Conservation (phyloP, 2,113 vertebrate genomes). For the Shinisaurus crocodilurus region DNA sequence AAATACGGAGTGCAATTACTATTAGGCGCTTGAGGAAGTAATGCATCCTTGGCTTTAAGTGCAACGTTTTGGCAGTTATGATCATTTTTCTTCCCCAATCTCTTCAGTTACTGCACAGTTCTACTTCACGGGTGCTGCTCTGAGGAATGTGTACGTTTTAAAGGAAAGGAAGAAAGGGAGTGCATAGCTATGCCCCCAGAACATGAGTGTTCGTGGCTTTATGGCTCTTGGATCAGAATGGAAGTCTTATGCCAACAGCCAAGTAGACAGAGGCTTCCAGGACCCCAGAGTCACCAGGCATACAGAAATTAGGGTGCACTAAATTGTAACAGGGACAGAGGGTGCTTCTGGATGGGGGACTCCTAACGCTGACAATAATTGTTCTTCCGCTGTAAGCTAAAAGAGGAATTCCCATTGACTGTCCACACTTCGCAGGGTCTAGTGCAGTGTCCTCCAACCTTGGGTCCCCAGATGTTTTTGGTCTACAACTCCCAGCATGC, state of each 20-base stretch:
- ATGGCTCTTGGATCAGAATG: not conserved
- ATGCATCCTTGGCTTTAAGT: constrained; percentile 52
- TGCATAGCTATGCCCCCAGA: not conserved
- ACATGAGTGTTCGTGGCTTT: not conserved
- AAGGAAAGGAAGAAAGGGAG: not conserved
- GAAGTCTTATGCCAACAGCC: too few relatives aligned
- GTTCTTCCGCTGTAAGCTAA: too few relatives aligned
- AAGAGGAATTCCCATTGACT: too few relatives aligned
- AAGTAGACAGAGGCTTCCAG: not conserved
- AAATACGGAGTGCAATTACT: constrained; percentile 28
- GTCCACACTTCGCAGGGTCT: too few relatives aligned
- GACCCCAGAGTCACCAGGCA: not conserved
- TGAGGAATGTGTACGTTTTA: not conserved
- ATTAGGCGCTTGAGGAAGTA: constrained; percentile 18
- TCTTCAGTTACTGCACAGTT: not conserved
- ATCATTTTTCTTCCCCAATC: constrained; percentile 26
- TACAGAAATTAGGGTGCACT: not conserved
- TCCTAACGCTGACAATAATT: too few relatives aligned
- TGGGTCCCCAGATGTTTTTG: too few relatives aligned
- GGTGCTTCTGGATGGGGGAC: too few relatives aligned
- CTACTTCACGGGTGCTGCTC: not conserved
- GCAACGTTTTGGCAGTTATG: constrained; percentile 28
- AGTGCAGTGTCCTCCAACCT: too few relatives aligned
- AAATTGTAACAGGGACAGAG: not conserved
- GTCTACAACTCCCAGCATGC: too few relatives aligned